Conservation (phyloP, 2,888 invertebrate genomes). For the Platynereis dumerilii region DNA sequence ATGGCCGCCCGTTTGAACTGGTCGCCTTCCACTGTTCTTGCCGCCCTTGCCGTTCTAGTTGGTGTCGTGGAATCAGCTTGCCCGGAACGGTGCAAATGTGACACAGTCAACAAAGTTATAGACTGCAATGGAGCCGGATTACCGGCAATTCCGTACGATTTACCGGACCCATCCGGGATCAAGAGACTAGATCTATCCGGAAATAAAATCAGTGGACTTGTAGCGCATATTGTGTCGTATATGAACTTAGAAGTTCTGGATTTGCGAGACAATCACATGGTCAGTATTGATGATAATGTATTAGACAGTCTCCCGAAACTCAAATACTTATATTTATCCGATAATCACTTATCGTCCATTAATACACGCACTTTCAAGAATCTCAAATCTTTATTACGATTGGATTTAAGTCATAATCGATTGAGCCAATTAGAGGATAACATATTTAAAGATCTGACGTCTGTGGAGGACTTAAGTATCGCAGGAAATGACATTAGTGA, state of each 20-base stretch:
- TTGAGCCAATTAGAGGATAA: conserved; percentile 12
- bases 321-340: conserved; percentile 17
- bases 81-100: conserved; percentile 23
- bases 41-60: not conserved
- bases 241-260: conserved; percentile 26
- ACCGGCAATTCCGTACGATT: conserved; percentile 24
- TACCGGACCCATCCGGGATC: conserved; percentile 25
- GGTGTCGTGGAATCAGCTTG: not conserved
- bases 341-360: conserved; percentile 22
- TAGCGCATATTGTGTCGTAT: conserved; percentile 22
- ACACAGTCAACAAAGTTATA: conserved; percentile 7
- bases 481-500: conserved; percentile 20
- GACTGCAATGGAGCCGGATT: conserved; percentile 23
- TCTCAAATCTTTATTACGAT: conserved; percentile 7
- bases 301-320: conserved; percentile 18
- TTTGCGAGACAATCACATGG: conserved; percentile 25
- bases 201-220: conserved; percentile 24
- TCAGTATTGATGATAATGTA: conserved; percentile 19
- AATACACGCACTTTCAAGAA: conserved; percentile 14
- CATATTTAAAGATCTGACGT: conserved; percentile 23
- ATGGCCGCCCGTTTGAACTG: not conserved
- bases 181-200: conserved; percentile 22
- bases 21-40: not conserved
- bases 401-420: conserved; percentile 27
- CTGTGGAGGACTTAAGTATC: conserved; percentile 23